Evolutionary conservation across 2,797 vertebrate species (phyloP).

Genomic region (Pempheris klunzingeri): DNA sequence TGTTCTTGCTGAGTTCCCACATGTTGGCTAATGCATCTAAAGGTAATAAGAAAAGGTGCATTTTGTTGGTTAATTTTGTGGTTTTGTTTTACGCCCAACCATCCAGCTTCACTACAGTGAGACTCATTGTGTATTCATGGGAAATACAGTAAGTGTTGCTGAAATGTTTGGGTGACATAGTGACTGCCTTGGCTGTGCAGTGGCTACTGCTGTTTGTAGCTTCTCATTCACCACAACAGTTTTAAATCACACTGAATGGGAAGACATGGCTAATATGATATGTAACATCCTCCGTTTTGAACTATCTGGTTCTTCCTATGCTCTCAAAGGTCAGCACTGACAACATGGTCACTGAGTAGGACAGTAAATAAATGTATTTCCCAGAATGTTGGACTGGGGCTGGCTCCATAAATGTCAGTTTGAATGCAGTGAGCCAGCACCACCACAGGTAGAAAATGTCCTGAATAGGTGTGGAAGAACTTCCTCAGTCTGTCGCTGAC

Average conservation of each 20-base stretch:
- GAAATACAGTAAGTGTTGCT: not conserved
- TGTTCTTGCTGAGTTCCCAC: not conserved
- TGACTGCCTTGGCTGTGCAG: not conserved
- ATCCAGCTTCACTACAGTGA: not conserved
- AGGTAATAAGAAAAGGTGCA: not conserved
- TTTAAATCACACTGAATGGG: too few species aligned
- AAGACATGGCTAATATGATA: not conserved
- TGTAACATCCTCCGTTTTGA: not conserved
- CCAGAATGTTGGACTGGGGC: not conserved
- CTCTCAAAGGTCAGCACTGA: not conserved
- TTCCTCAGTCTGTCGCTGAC: slow-evolving; percentile 21
- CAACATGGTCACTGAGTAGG: not conserved
- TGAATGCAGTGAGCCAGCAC: not conserved
- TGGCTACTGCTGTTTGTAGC: not conserved
- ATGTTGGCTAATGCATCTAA: not conserved
- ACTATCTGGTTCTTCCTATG: not conserved
- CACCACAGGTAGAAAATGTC: not conserved
- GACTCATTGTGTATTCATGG: not conserved
- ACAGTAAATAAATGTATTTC: not conserved
- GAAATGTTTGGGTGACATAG: not conserved
- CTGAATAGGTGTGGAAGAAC: slow-evolving; percentile 27
- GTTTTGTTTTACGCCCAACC: not conserved
- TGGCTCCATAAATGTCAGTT: not conserved
- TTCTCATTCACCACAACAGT: not conserved
- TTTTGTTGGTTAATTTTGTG: not conserved